Base-by-base conservation (phyloP, 92 coral and sea anemone species). In the Paragorgia papillata region DNA sequence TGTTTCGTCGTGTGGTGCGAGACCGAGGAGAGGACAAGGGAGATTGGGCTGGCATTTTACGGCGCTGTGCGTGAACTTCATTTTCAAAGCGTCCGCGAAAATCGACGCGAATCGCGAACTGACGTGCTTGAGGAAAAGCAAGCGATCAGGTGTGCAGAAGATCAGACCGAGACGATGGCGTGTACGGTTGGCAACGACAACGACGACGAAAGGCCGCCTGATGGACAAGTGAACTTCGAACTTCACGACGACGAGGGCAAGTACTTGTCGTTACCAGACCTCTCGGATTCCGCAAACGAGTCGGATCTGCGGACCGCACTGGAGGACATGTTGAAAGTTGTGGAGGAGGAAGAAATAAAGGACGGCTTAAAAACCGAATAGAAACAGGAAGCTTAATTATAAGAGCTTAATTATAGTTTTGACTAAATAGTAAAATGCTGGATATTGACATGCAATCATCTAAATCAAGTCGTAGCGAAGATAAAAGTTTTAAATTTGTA, bases 11-110 rank as follows among this genome's bases (percentile, higher is more conserved):
- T 94, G 4, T 68, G 82, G 49, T 94, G 98, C 66, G 90, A 84
- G 20, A 80, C 78, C 48, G 97, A 86, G 48, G 95, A 91, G 32
- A 85, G 84, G 64, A 91, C 91, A 28, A 89, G 84, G 20, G 80
- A 91, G 22, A 91, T 94, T 35, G 94, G 88, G 24, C 57, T 86
- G 24, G 97, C 98, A 0, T 82, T 94, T 12, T 94, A 91, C 62
- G 89, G 95, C 0, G 91, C 97, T 9, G 92, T 88, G 74, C 86
- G 98, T 6, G 98, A 89, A 57, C 90, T 89, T 27, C 97, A 94
- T 74, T 94, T 94, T 77, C 90, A 86, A 55, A 88, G 86, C 55
- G 84, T 94, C 15, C 85, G 98, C 15, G 82, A 89, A 21, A 88
- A 91, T 17, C 80, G 97, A 41, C 79, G 78, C 33, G 87, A 67